Evolutionary conservation across 2,888 invertebrate species (phyloP).

Genomic region (Rugalucina vietnamica): DNA sequence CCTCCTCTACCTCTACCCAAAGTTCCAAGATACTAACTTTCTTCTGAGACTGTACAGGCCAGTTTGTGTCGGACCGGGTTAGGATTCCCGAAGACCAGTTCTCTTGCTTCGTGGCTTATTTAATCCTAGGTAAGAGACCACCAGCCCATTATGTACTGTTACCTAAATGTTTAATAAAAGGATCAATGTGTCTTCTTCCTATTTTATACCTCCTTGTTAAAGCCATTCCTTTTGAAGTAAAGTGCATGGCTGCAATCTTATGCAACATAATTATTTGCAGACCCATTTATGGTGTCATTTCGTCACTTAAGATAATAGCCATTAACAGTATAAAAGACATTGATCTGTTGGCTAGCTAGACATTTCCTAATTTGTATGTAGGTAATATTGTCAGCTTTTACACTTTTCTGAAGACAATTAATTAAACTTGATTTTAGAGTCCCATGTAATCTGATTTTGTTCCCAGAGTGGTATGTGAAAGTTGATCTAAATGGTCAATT

Average conservation of each 20-base stretch:
- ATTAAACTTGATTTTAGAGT: too few species aligned
- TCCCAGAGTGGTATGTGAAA: too few species aligned
- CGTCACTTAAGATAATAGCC: background rate
- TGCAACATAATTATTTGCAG: background rate
- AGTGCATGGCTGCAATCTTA: background rate
- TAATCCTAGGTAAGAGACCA: background rate
- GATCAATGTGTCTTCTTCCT: background rate
- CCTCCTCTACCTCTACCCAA: too few species aligned
- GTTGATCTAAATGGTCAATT: too few species aligned
- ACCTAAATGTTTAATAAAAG: too few species aligned
- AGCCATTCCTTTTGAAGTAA: background rate
- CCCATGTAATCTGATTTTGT: too few species aligned
- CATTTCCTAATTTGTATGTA: background rate
- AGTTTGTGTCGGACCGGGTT: too few species aligned
- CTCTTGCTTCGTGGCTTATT: too few species aligned
- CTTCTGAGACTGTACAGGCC: too few species aligned
- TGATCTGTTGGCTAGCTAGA: background rate
- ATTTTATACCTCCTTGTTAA: background rate
- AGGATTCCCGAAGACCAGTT: too few species aligned
- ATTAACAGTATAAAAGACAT: background rate
- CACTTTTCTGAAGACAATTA: background rate
- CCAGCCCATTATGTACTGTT: background rate
- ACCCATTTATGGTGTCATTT: background rate
- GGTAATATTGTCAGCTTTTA: background rate
- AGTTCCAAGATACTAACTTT: too few species aligned